These are phyloP conservation scores for Odobenus rosmarus DNA, from an alignment of 2,113 vertebrate species.

Conservation along the genomic window DNA sequence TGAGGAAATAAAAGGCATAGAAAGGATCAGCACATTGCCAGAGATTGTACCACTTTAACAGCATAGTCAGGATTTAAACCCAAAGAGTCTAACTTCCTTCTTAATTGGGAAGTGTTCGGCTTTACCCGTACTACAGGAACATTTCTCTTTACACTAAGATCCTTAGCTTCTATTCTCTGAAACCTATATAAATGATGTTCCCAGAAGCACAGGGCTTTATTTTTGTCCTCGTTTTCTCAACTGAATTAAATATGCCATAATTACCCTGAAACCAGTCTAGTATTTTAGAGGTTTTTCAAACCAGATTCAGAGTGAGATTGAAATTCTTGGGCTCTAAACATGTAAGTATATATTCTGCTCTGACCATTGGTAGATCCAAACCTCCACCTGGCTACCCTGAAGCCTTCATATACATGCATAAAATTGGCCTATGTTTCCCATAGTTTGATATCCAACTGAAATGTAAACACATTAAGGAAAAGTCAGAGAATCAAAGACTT, in stretches of 20 bases:
- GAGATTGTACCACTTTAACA: background rate
- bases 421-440: background rate
- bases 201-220: background rate
- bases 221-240: background rate
- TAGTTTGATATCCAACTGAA: background rate
- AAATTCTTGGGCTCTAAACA: background rate
- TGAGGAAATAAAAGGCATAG: background rate
- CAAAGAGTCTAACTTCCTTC: background rate
- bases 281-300: background rate
- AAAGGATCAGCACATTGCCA: background rate
- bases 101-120: background rate
- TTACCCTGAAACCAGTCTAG: background rate
- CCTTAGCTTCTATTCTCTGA: background rate
- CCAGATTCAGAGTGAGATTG: background rate
- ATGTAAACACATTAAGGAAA: background rate
- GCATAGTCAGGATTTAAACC: background rate
- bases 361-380: background rate
- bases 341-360: background rate
- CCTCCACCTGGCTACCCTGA: background rate
- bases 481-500: background rate
- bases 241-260: background rate
- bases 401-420: background rate
- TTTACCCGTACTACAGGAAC: background rate
- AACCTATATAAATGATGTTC: background rate
- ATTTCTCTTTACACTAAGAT: background rate